Evolutionary conservation across 1,140 invertebrate species (phyloP).

Genomic region (Drosophila athabasca): DNA sequence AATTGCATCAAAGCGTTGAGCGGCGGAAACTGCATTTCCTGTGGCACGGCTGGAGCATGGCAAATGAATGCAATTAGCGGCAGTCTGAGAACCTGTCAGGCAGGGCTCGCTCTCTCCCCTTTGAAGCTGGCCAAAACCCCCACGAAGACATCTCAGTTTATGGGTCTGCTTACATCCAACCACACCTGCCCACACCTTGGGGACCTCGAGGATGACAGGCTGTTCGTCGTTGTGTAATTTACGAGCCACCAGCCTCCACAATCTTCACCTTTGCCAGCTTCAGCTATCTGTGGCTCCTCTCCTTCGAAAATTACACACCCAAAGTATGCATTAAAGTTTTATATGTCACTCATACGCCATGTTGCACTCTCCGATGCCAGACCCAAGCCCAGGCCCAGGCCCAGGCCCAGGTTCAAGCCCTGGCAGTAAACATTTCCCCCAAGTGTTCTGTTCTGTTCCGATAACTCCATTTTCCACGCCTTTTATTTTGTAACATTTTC

Average conservation of each 20-base stretch:
- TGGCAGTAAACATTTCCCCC: slow-evolving; percentile 32
- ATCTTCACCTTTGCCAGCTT: slow-evolving; percentile 1
- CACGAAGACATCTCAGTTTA: slow-evolving; percentile 38
- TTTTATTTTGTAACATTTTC: slow-evolving; percentile 26
- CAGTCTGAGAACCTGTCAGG: slow-evolving; percentile 7
- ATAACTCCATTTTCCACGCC: slow-evolving; percentile 29
- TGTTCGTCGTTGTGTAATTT: slow-evolving; percentile 57
- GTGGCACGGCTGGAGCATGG: slow-evolving; percentile 19
- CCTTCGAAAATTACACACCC: slow-evolving; percentile 45
- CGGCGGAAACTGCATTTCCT: slow-evolving; percentile 58
- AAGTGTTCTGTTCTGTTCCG: slow-evolving; percentile 10
- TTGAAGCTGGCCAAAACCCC: slow-evolving; percentile 3
- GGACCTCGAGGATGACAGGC: slow-evolving; percentile 38
- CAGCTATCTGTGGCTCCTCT: slow-evolving; percentile 10
- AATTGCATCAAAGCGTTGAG: slow-evolving; percentile 46
- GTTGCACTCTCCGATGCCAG: slow-evolving; percentile 55
- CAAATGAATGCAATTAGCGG: slow-evolving; percentile 64
- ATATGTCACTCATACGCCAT: slow-evolving; percentile 72
- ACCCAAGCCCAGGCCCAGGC: slow-evolving; percentile 13
- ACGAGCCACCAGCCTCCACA: slow-evolving; percentile 26
- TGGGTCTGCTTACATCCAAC: slow-evolving; percentile 33
- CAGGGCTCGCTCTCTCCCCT: neutral
- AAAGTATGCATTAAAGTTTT: slow-evolving; percentile 73
- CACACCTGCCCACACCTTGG: too few relatives aligned
- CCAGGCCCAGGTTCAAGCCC: slow-evolving; percentile 17